These are phyloP conservation scores for Hoplodrina blanda DNA, from an alignment of 2,888 invertebrate species.

Conservation along the genomic window DNA sequence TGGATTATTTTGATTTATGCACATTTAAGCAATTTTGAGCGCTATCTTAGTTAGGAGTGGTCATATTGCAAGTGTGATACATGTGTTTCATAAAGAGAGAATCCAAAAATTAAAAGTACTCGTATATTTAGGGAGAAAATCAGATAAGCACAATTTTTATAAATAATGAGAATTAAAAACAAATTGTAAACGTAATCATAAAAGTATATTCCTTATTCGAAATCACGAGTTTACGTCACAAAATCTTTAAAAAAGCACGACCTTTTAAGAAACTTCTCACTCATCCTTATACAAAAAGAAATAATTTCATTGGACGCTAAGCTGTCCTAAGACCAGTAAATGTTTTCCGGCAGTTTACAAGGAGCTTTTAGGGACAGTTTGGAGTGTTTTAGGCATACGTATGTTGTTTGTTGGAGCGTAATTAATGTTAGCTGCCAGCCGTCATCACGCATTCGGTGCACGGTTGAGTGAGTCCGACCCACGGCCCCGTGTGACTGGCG, in stretches of 20 bases:
- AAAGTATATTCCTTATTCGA: background rate
- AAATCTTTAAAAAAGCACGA: background rate
- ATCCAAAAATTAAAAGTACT: too few species aligned
- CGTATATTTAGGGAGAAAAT: background rate
- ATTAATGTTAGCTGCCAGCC: constrained; percentile 82
- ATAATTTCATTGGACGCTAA: constrained; percentile 49
- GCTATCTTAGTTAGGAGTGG: background rate
- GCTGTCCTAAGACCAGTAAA: constrained; percentile 50
- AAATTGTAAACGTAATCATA: background rate
- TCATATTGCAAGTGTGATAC: background rate
- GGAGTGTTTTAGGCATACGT: constrained; percentile 63
- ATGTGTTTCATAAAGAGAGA: background rate
- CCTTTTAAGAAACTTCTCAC: background rate
- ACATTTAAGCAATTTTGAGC: constrained; percentile 21
- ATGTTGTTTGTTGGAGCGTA: constrained; percentile 75
- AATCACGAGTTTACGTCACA: background rate
- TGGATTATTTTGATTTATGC: constrained; percentile 56
- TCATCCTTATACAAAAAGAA: constrained; percentile 6
- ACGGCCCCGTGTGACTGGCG: constrained; percentile 43
- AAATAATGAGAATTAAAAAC: background rate
- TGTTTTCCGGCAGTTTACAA: constrained; percentile 45
- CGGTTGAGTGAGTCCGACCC: constrained; percentile 70
- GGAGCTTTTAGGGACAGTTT: constrained; percentile 47
- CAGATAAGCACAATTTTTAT: too few species aligned
- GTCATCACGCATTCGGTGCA: constrained; percentile 80